Percentiles rank a stretch among this genome's conserved stretches.
These are phyloP conservation scores for Unio pictorum DNA, from an alignment of 2,888 invertebrate species.

Conservation along the genomic window DNA sequence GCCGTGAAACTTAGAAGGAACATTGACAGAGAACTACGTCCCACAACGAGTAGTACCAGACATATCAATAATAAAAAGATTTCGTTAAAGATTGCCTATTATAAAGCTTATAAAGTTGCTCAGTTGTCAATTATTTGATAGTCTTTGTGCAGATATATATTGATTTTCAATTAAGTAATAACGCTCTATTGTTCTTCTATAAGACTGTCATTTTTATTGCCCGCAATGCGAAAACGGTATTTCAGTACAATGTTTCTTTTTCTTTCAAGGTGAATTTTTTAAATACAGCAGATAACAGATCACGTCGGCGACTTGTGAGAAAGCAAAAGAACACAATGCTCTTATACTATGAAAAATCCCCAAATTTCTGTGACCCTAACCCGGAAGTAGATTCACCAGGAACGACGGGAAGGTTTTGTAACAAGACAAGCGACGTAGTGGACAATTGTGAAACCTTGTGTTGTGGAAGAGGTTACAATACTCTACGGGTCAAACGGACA, in stretches of 20 bases:
- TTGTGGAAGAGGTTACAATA: constrained; percentile 66
- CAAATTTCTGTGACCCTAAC: constrained; percentile 87
- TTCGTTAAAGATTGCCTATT: too few relatives aligned
- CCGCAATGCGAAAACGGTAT: too few relatives aligned
- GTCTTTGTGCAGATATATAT: too few relatives aligned
- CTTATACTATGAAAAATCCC: constrained; percentile 94
- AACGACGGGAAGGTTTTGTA: constrained; percentile 66
- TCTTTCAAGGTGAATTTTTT: constrained; percentile 50
- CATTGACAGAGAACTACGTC: too few relatives aligned
- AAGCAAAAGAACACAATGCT: constrained; percentile 72
- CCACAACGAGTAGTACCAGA: too few relatives aligned
- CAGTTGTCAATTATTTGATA: too few relatives aligned
- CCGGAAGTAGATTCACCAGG: constrained; percentile 63
- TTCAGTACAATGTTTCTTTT: neutral
- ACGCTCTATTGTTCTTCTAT: too few relatives aligned
- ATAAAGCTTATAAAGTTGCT: too few relatives aligned
- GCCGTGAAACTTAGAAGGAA: too few relatives aligned
- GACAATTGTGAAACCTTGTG: constrained; percentile 66
- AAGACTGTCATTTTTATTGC: too few relatives aligned
- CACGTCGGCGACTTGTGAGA: constrained; percentile 44
- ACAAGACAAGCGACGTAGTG: constrained; percentile 57
- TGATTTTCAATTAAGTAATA: too few relatives aligned
- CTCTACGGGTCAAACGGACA: constrained; percentile 73
- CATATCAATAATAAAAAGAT: too few relatives aligned
- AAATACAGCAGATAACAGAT: constrained; percentile 48